Evolutionary conservation across 2,888 invertebrate genomes (phyloP).

Genomic region (Himalopsyche tibetana): DNA sequence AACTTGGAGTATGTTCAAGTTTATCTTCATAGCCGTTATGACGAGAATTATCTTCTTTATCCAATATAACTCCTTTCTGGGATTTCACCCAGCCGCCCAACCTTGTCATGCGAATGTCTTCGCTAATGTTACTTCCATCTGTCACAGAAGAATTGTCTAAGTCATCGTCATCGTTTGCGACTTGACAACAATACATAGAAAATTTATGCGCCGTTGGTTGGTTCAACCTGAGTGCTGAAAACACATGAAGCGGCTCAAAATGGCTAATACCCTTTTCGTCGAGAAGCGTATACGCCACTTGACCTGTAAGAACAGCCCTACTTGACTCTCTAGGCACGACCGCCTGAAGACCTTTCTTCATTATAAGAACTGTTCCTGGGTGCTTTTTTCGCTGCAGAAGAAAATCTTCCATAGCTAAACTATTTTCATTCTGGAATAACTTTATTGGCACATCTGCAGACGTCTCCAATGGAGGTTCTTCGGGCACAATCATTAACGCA

Average conservation of each 20-base stretch:
- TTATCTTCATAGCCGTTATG: slow-evolving; percentile 67
- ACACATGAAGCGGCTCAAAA: slow-evolving; percentile 86
- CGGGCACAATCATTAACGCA: slow-evolving; percentile 82
- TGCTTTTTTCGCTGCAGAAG: slow-evolving; percentile 78
- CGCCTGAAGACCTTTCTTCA: slow-evolving; percentile 85
- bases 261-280: slow-evolving; percentile 86
- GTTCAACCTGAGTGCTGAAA: slow-evolving; percentile 82
- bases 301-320: slow-evolving; percentile 83
- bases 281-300: slow-evolving; percentile 85
- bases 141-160: slow-evolving; percentile 73
- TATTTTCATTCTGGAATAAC: slow-evolving; percentile 82
- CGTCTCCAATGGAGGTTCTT: slow-evolving; percentile 78
- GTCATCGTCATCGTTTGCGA: slow-evolving; percentile 75
- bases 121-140: slow-evolving; percentile 75
- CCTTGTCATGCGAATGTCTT: slow-evolving; percentile 74
- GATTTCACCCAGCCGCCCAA: slow-evolving; percentile 74
- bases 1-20: slow-evolving; percentile 78
- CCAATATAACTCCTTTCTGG: slow-evolving; percentile 72
- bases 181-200: slow-evolving; percentile 81
- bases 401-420: slow-evolving; percentile 87
- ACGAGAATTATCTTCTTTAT: slow-evolving; percentile 70
- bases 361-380: slow-evolving; percentile 81
- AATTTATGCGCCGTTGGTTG: slow-evolving; percentile 81
- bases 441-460: slow-evolving; percentile 84
- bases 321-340: slow-evolving; percentile 87